Evolutionary conservation across 2,797 vertebrate genomes (phyloP).

Genomic region (Crypturellus tataupa): DNA sequence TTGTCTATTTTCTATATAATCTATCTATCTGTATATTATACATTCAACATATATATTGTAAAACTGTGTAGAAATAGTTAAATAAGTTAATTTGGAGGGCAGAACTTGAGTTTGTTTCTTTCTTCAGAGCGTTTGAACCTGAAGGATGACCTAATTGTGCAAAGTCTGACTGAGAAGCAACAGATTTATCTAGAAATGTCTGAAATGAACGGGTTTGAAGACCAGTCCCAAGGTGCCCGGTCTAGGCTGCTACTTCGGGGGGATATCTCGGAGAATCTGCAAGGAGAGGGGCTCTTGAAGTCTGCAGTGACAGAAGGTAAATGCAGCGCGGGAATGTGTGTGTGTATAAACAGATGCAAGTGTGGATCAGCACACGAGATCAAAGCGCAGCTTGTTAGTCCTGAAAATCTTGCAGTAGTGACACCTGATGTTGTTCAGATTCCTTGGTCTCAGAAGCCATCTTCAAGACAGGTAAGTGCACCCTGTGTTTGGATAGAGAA

Average conservation of each 20-base stretch:
- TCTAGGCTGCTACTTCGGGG: conserved; percentile 84
- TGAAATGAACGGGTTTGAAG: conserved; percentile 85
- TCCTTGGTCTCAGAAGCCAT: background rate
- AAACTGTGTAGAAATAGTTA: background rate
- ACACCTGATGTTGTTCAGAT: background rate
- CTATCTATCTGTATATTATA: too few species aligned
- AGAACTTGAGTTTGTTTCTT: conserved; percentile 14
- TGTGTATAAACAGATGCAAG: background rate
- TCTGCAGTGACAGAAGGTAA: conserved; percentile 91
- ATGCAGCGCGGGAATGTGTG: background rate
- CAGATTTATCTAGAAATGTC: conserved; percentile 92
- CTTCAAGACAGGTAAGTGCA: background rate
- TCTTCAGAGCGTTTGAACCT: conserved; percentile 85
- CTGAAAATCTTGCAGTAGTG: conserved; percentile 7
- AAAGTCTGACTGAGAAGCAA: conserved; percentile 90
- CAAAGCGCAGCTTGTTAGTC: background rate
- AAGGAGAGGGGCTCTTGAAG: conserved; percentile 90
- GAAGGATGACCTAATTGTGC: conserved; percentile 88
- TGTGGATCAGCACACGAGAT: background rate
- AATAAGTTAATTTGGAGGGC: background rate
- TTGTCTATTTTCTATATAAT: too few species aligned
- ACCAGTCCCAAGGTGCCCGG: conserved; percentile 63
- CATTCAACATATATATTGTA: too few species aligned
- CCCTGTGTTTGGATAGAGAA: background rate
- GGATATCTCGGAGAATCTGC: conserved; percentile 87